Base-by-base conservation (phyloP, 2,888 invertebrate species). In the Tipula unca region DNA sequence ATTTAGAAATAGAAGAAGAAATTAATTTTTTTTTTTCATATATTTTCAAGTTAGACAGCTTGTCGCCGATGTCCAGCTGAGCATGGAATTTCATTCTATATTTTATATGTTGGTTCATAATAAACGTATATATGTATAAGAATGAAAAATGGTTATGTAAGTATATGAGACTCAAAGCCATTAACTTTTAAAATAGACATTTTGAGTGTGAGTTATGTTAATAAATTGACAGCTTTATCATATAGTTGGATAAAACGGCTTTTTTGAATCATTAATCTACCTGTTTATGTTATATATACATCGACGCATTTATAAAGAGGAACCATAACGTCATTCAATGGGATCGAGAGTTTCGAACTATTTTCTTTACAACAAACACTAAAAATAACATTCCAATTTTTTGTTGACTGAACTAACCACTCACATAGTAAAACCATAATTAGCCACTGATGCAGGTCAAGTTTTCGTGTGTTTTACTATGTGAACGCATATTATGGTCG, bases 51-150 rank as follows among this genome's bases (percentile, higher is more conserved):
- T 69, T 69, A 69, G 69, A 69, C 69, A 69, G 69, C 69, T 69
- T 69, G 69, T 69, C 69, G 69, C 69, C 69, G 69, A 69, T 69
- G 69, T 69, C 69, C 69, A 69, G 69, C 69, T 69, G 69, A 69
- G 69, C 20, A 69, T 25, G 69, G 69, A 69, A 69, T 69, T 54
- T 54, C 48, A 54, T 54, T 54, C 48, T n/a, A 54, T 17, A 17
- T 48, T 20, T 69, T 69, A 10, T 69, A 6, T 25, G 69, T 48
- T 48, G 48, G 17, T 54, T 54, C 48, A 54, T n/a, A n/a, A n/a
- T n/a, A n/a, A n/a, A n/a, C n/a, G 4, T 69, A 25, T 69, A n/a
- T 32, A 32, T 69, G n/a, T n/a, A n/a, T n/a, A n/a, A 69, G 69
- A 69, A 69, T 69, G 69, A 69, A 20, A 69, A 69, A 69, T 69